Evolutionary conservation across 1,140 invertebrate species (phyloP).

Genomic region (Ladona fulva): DNA sequence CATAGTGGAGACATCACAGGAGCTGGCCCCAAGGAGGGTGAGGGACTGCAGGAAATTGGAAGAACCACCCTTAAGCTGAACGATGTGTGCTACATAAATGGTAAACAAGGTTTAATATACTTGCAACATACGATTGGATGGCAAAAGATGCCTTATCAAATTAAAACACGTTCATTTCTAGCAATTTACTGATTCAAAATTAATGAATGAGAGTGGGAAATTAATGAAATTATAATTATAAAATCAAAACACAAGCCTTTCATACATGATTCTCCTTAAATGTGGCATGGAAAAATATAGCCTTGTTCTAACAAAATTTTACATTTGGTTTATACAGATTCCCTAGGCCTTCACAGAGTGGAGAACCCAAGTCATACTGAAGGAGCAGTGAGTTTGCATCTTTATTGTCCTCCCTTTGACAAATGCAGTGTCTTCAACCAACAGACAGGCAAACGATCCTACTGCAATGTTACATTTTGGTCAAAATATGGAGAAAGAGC

Average conservation of each 20-base stretch:
- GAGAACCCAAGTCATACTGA: constrained; percentile 88
- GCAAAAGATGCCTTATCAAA: too few relatives aligned
- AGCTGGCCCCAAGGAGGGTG: constrained; percentile 31
- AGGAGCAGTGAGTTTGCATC: constrained; percentile 81
- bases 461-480: constrained; percentile 78
- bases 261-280: too few relatives aligned
- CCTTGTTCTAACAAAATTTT: too few relatives aligned
- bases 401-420: constrained; percentile 92
- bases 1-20: constrained; percentile 13
- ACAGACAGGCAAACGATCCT: constrained; percentile 66
- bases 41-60: constrained; percentile 48
- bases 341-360: constrained; percentile 87
- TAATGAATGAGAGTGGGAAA: too few relatives aligned
- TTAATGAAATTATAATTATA: too few relatives aligned
- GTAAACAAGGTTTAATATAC: too few relatives aligned
- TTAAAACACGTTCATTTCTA: too few relatives aligned
- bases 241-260: too few relatives aligned
- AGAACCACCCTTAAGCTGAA: constrained; percentile 56
- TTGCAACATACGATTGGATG: too few relatives aligned
- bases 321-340: constrained; percentile 51
- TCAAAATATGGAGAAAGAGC: constrained; percentile 68
- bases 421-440: constrained; percentile 86
- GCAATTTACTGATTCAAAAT: too few relatives aligned
- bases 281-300: too few relatives aligned
- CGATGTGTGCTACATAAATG: constrained; percentile 91